Evolutionary conservation across 1,140 invertebrate species (phyloP).

Genomic region (Nomia melanderi): DNA sequence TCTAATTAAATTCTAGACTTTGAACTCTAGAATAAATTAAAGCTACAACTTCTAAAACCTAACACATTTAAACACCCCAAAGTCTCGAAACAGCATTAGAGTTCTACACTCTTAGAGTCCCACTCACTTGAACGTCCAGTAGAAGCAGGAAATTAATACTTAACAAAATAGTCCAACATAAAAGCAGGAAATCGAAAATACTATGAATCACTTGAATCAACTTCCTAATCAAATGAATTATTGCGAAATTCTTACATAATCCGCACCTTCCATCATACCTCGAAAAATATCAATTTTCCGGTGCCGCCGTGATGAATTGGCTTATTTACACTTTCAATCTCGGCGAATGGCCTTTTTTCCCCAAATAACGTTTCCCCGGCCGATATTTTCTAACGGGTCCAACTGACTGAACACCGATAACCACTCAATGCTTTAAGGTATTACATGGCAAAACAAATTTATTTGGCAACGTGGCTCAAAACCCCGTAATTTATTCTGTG

Average conservation of each 20-base stretch:
- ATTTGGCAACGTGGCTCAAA: conserved; percentile 1
- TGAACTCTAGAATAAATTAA: too few species aligned
- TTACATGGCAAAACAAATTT: background rate
- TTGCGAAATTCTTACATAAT: conserved; percentile 17
- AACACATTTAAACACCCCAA: too few species aligned
- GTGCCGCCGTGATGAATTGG: conserved; percentile 7
- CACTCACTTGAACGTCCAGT: too few species aligned
- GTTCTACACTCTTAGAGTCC: background rate
- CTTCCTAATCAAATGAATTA: background rate
- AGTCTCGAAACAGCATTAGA: too few species aligned
- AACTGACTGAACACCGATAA: background rate
- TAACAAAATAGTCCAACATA: too few species aligned
- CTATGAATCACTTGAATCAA: conserved; percentile 7
- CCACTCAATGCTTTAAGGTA: background rate
- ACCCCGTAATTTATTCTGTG: conserved; percentile 8
- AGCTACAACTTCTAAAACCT: too few species aligned
- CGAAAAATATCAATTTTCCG: conserved; percentile 34
- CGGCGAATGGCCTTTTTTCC: background rate
- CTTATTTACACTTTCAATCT: conserved; percentile 29
- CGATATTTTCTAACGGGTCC: background rate
- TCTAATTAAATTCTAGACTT: too few species aligned
- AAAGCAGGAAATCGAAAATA: too few species aligned
- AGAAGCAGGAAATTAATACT: too few species aligned
- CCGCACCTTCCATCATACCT: background rate
- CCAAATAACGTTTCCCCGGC: background rate